A percentile compares a stretch with the other conserved stretches of the same genome.
phyloP scores from a whole-genome alignment of 2,888 invertebrate species.

The Nomada ferruginata region DNA sequence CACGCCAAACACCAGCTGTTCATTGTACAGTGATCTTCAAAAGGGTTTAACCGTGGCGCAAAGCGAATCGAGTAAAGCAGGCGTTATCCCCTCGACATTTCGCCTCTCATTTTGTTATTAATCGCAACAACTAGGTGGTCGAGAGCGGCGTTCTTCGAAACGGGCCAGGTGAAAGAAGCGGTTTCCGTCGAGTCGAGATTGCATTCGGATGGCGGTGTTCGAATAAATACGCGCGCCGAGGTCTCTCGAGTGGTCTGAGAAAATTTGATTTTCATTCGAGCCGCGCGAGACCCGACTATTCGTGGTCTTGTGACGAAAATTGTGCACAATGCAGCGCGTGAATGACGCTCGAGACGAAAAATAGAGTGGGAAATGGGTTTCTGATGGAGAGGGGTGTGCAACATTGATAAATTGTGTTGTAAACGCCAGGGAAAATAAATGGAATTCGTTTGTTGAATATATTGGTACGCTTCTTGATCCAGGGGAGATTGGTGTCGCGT shows the following conservation, averaged over 20 bases:
- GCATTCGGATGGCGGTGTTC: conserved; percentile 40
- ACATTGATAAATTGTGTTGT: conserved; percentile 37
- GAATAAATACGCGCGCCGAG: conserved; percentile 37
- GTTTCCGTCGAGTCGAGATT: conserved; percentile 41
- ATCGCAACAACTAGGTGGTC: conserved; percentile 27
- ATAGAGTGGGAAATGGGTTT: conserved; percentile 35
- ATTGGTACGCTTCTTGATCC: conserved; percentile 32
- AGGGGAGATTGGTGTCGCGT: conserved; percentile 35
- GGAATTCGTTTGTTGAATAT: conserved; percentile 43
- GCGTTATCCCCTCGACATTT: conserved; percentile 14
- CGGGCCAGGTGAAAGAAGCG: conserved; percentile 34
- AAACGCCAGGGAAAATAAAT: conserved; percentile 28
- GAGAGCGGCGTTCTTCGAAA: conserved; percentile 24
- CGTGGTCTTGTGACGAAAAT: not conserved
- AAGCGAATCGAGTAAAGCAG: not conserved
- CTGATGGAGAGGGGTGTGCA: not conserved
- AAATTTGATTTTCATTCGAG: conserved; percentile 42
- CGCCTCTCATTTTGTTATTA: conserved; percentile 7
- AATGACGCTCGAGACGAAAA: not conserved
- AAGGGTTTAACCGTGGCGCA: conserved; percentile 13
- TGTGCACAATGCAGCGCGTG: conserved; percentile 6
- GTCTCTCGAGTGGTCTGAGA: conserved; percentile 21
- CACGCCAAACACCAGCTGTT: not conserved
- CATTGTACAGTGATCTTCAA: not conserved
- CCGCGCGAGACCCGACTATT: not conserved